phyloP scores from a whole-genome alignment of 2,797 vertebrate species.

The Peromyscus melanophrys region DNA sequence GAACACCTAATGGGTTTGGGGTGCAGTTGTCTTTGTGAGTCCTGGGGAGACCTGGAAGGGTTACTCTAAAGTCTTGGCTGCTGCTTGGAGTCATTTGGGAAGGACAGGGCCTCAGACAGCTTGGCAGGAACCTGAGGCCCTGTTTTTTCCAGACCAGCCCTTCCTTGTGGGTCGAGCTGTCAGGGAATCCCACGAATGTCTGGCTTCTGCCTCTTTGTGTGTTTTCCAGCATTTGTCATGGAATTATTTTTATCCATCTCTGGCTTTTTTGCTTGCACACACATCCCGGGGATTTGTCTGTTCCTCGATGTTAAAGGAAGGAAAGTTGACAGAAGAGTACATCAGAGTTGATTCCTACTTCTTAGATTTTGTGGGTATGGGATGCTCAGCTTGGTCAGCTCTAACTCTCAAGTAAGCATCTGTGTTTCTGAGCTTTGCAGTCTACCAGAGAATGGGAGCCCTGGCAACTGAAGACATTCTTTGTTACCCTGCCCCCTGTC shows the following conservation, averaged over 20 bases:
- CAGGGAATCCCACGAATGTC: slow-evolving; percentile 96
- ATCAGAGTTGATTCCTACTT: slow-evolving; percentile 56
- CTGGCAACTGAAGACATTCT: slow-evolving; percentile 56
- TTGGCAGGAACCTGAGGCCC: slow-evolving; percentile 93
- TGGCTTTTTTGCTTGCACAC: slow-evolving; percentile 78
- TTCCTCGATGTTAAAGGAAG: slow-evolving; percentile 83
- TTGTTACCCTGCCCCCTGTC: not conserved
- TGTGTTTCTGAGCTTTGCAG: slow-evolving; percentile 69
- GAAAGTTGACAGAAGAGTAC: slow-evolving; percentile 67
- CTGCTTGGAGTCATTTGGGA: slow-evolving; percentile 89
- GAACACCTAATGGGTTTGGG: slow-evolving; percentile 24
- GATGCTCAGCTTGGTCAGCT: slow-evolving; percentile 67
- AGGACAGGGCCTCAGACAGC: slow-evolving; percentile 92
- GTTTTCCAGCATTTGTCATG: slow-evolving; percentile 90
- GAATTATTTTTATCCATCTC: slow-evolving; percentile 86
- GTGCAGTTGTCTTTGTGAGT: slow-evolving; percentile 66
- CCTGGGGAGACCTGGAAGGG: slow-evolving; percentile 85
- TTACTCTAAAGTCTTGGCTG: slow-evolving; percentile 88
- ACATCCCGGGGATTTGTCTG: slow-evolving; percentile 83
- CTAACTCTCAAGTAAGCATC: slow-evolving; percentile 42
- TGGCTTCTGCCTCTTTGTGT: slow-evolving; percentile 91
- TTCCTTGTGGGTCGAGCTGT: slow-evolving; percentile 94
- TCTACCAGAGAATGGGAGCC: slow-evolving; percentile 61
- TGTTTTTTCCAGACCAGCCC: slow-evolving; percentile 95
- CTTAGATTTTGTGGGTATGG: slow-evolving; percentile 66